phyloP scores from a whole-genome alignment of 2,797 vertebrate genomes.

The Chanos chanos region DNA sequence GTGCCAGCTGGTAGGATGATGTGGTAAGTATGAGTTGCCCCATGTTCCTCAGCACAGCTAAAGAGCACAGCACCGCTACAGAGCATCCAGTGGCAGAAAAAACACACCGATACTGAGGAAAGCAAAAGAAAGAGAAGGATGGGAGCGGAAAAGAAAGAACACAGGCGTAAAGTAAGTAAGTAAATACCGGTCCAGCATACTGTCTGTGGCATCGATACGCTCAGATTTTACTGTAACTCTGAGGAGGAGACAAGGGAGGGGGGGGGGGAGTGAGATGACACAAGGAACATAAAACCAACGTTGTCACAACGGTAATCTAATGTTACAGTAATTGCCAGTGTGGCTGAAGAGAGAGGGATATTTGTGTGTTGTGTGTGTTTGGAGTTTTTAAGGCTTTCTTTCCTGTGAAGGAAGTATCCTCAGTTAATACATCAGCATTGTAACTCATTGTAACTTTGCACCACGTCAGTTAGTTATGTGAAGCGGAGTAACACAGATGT shows the following conservation, averaged over 20 bases:
- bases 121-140: background rate
- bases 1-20: too few relatives aligned
- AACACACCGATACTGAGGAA: background rate
- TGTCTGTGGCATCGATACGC: conserved; percentile 42
- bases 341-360: background rate
- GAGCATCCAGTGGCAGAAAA: background rate
- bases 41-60: conserved; percentile 15
- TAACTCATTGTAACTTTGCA: too few relatives aligned
- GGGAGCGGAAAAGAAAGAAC: conserved; percentile 5
- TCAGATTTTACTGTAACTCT: conserved; percentile 47
- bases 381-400: too few relatives aligned
- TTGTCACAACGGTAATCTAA: conserved; percentile 5
- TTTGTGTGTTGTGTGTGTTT: too few relatives aligned
- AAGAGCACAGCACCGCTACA: conserved; percentile 19
- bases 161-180: conserved; percentile 32
- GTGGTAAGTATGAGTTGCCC: too few relatives aligned
- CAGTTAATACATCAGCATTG: too few relatives aligned
- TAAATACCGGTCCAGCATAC: conserved; percentile 46
- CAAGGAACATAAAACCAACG: conserved; percentile 35
- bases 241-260: conserved; percentile 32
- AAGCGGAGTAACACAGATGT: too few relatives aligned
- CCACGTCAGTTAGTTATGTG: too few relatives aligned
- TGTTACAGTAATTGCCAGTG: background rate
- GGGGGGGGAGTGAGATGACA: conserved; percentile 34
- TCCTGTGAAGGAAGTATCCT: too few relatives aligned